phyloP scores from a whole-genome alignment of 2,888 invertebrate species.

The Cheilosia vernalis region DNA sequence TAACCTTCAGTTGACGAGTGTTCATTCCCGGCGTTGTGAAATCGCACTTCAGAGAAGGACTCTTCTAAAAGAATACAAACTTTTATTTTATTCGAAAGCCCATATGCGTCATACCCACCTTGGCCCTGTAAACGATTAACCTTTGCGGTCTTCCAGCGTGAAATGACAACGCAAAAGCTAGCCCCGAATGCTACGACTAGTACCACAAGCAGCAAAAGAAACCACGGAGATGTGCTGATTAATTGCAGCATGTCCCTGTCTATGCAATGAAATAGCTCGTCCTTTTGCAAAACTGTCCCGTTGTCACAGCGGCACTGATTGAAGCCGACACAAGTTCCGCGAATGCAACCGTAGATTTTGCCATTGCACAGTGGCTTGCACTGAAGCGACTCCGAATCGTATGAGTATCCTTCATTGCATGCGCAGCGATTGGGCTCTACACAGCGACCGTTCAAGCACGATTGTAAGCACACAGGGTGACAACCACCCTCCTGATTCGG shows the following conservation, averaged over 20 bases:
- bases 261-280: constrained; percentile 22
- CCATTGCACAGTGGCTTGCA: constrained; percentile 60
- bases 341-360: constrained; percentile 42
- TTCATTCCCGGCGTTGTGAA: constrained; percentile 1
- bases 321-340: constrained; percentile 45
- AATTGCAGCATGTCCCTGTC: neutral
- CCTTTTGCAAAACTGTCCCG: neutral
- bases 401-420: neutral
- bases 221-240: neutral
- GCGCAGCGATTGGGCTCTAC: constrained; percentile 16
- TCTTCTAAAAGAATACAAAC: neutral
- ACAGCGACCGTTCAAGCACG: constrained; percentile 14
- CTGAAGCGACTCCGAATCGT: neutral
- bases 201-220: constrained; percentile 5
- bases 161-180: neutral
- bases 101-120: constrained; percentile 12
- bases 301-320: constrained; percentile 53
- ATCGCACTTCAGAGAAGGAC: constrained; percentile 6
- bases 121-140: constrained; percentile 20
- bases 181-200: neutral
- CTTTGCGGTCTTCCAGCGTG: constrained; percentile 7
- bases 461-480: neutral
- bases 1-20: neutral
- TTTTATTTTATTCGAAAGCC: neutral
- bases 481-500: neutral